Conservation (phyloP, 2,888 invertebrate species). For the Allolobophora icterica region DNA sequence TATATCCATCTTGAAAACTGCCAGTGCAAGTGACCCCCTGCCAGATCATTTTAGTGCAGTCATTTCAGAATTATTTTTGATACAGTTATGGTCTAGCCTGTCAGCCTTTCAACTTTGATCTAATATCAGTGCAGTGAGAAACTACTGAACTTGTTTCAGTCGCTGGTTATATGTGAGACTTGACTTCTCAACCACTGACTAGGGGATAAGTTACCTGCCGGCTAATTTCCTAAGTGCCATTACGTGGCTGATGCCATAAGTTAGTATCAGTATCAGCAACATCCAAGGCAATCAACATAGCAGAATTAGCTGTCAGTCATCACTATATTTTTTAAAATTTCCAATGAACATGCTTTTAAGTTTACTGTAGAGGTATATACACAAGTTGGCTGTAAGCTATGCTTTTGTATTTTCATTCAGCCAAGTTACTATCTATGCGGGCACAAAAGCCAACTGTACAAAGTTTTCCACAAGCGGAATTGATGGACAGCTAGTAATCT, state of each 20-base stretch:
- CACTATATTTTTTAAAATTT: neutral
- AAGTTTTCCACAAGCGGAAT: constrained; percentile 91
- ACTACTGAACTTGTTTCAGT: neutral
- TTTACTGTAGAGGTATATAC: neutral
- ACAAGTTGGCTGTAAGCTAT: neutral
- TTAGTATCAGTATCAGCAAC: too few relatives aligned
- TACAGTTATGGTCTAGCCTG: neutral
- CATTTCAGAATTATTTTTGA: neutral
- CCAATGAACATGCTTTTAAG: too few relatives aligned
- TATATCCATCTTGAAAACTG: neutral
- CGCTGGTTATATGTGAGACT: neutral
- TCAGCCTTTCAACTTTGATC: neutral
- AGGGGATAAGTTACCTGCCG: neutral
- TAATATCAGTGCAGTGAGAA: neutral
- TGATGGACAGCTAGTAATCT: constrained; percentile 93
- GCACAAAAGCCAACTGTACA: constrained; percentile 76
- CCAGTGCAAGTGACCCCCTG: neutral
- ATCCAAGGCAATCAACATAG: too few relatives aligned
- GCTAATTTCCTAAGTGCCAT: neutral
- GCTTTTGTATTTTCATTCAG: neutral
- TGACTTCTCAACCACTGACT: neutral
- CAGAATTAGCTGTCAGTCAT: neutral
- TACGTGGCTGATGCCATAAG: too few relatives aligned
- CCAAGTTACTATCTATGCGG: constrained; percentile 65
- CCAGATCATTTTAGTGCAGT: neutral